Evolutionary conservation across 2,797 vertebrate genomes (phyloP).

Genomic region (Pyrocephalus nanus): DNA sequence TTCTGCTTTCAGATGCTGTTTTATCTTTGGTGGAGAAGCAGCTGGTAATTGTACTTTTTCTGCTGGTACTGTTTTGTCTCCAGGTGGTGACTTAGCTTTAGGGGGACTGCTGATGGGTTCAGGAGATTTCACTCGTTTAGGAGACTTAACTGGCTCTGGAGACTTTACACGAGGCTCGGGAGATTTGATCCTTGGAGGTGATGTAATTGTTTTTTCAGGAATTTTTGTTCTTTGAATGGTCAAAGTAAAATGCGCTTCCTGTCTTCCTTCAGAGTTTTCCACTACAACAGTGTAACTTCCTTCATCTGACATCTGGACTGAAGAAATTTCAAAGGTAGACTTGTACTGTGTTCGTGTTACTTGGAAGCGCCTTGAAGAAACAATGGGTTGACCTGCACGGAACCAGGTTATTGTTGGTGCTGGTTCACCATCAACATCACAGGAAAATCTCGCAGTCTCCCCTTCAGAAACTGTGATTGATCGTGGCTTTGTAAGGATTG

Average conservation of each 20-base stretch:
- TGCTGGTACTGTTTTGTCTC: constrained; percentile 73
- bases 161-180: constrained; percentile 88
- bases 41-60: constrained; percentile 77
- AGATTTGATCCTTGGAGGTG: constrained; percentile 86
- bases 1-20: constrained; percentile 85
- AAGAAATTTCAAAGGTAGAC: constrained; percentile 90
- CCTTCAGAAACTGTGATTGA: constrained; percentile 91
- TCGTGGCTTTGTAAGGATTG: constrained; percentile 89
- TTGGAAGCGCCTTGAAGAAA: constrained; percentile 83
- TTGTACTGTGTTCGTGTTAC: constrained; percentile 85
- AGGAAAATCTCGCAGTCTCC: constrained; percentile 86
- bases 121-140: constrained; percentile 89
- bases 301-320: constrained; percentile 88
- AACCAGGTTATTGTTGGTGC: constrained; percentile 88
- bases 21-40: constrained; percentile 78
- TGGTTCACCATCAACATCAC: constrained; percentile 91
- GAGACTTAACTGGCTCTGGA: constrained; percentile 85
- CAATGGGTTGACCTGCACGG: constrained; percentile 78
- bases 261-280: constrained; percentile 88
- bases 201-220: constrained; percentile 80
- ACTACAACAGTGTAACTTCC: constrained; percentile 90
- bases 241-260: constrained; percentile 91
- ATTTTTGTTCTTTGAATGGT: constrained; percentile 84
- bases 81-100: constrained; percentile 80
- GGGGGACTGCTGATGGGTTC: constrained; percentile 77